Evolutionary conservation across 2,113 vertebrate genomes (phyloP).

Genomic region (Melozone crissalis): DNA sequence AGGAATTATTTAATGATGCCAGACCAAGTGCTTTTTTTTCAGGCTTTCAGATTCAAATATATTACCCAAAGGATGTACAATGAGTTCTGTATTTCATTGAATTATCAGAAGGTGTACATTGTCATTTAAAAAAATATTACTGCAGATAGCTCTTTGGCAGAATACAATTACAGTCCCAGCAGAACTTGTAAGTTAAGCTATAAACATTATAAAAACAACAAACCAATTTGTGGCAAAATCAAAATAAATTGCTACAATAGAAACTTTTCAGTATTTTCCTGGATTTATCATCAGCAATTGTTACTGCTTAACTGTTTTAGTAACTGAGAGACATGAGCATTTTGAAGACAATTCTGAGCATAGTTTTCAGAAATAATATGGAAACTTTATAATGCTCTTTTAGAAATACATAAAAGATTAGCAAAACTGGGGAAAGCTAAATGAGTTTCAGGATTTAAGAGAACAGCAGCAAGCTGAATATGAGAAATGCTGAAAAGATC

Average conservation of each 20-base stretch:
- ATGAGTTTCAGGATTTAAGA: neutral
- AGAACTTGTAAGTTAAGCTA: neutral
- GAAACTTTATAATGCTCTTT: neutral
- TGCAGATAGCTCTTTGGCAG: neutral
- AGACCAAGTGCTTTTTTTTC: neutral
- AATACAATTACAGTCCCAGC: neutral
- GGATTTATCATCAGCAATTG: neutral
- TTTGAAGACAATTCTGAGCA: neutral
- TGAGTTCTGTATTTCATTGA: neutral
- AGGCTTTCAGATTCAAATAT: neutral
- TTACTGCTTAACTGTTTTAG: neutral
- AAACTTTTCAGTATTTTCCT: neutral
- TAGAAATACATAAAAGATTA: neutral
- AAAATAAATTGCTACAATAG: neutral
- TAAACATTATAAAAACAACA: neutral
- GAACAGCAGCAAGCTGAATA: neutral
- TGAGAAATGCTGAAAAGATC: neutral
- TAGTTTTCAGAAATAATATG: neutral
- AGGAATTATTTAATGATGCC: neutral
- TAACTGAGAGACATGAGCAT: neutral
- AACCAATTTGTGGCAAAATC: neutral
- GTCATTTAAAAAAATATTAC: neutral
- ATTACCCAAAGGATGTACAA: neutral
- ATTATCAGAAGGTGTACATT: neutral
- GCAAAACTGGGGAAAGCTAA: neutral